Evolutionary conservation across 2,113 vertebrate genomes (phyloP).

Genomic region (Indri indri): DNA sequence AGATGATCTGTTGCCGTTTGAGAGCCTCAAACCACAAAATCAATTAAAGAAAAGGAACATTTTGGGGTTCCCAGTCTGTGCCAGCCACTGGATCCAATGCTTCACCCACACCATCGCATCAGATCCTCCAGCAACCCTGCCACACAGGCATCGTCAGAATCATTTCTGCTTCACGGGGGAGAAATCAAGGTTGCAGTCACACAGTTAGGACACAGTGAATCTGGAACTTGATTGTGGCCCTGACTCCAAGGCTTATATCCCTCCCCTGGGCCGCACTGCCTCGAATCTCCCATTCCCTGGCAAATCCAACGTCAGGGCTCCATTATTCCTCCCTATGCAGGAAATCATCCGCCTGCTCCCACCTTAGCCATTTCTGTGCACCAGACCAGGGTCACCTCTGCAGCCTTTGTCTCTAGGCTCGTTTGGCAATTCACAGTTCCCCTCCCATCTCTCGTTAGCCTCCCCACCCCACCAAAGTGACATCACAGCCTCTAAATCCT

Average conservation of each 20-base stretch:
- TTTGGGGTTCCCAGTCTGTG: not conserved
- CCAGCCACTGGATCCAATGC: not conserved
- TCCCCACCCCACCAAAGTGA: not conserved
- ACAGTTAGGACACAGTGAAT: accelerated
- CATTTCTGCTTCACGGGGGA: not conserved
- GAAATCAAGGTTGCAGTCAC: not conserved
- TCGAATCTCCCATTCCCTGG: not conserved
- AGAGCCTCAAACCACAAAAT: not conserved
- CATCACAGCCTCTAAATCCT: not conserved
- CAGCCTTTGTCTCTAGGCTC: not conserved
- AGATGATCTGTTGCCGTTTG: not conserved
- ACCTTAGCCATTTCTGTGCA: not conserved
- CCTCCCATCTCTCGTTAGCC: not conserved
- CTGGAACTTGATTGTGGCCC: not conserved
- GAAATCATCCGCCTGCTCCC: not conserved
- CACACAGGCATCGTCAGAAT: not conserved
- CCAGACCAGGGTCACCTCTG: not conserved
- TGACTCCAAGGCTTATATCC: not conserved
- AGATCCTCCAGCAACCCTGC: not conserved
- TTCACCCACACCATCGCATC: not conserved
- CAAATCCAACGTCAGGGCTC: too few species aligned
- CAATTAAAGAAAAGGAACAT: too few species aligned
- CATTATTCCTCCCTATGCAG: not conserved
- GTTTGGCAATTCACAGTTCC: not conserved
- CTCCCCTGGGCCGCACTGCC: not conserved